Base-by-base conservation (phyloP, 1,140 invertebrate species). In the Drosophila erecta region DNA sequence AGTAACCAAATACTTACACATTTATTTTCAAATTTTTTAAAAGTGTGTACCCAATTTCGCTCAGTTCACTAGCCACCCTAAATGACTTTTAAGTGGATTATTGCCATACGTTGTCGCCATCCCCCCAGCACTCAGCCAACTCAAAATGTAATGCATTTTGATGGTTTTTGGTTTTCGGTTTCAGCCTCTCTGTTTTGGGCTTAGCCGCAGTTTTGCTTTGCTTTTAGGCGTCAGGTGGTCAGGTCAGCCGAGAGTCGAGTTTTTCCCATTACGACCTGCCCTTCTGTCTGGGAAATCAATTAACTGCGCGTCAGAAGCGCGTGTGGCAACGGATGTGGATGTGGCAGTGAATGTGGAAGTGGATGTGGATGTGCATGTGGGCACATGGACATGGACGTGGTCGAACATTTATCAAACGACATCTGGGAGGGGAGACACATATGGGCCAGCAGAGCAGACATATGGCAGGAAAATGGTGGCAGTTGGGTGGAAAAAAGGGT, bases 31-130 rank as follows among this genome's bases (percentile, higher is more conserved):
- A 12, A 11, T 37, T 14, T 37, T 37, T 0, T 3, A 37, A 37
- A 4, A 37, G 11, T 37, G 10, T 50, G 11, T 8, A 6, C 11
- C 22, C 14, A 41, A 40, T 54, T 40, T 35, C 15, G 11, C 7
- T 1, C 47, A 33, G 38, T 35, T 17, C 51, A 47, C 4, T 58
- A 8, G 22, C 43, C 24, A 38, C 33, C 33, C 35, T 57, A 65
- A 69, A 61, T 66, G 59, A 78, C 80, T 79, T 73, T 86, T 86
- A 86, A 86, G 76, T 86, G 79, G 83, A 86, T 86, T 87, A 87
- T 72, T 56, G 60, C 46, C 69, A 43, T 65, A 67, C 74, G 64
- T 56, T 81, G 69, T 62, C 57, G 49, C 30, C 69, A 61, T 35
- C 46, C 24, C 37, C 37, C 2, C 22, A 37, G 33, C 27, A 17